phyloP scores from a whole-genome alignment of 37 sponge, comb jelly and placozoan species.

The Halisarca cf. caerulea region DNA sequence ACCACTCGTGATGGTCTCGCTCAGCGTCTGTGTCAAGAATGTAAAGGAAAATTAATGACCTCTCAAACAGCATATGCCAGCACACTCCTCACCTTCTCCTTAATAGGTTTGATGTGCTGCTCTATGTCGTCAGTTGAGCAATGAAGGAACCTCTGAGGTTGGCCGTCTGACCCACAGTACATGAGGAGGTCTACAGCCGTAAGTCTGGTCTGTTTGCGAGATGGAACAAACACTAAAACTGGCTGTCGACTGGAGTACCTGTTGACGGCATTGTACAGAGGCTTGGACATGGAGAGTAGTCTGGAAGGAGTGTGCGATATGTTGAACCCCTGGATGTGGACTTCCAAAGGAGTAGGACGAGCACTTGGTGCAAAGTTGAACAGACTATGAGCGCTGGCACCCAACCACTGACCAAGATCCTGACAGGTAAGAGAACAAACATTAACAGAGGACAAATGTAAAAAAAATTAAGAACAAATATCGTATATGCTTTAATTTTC shows the following conservation, averaged over 20 bases:
- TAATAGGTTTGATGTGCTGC: conserved; percentile 83
- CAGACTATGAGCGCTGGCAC: conserved; percentile 72
- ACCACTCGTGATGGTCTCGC: conserved; percentile 88
- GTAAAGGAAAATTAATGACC: background rate
- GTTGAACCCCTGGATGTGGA: conserved; percentile 95
- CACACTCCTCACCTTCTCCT: conserved; percentile 71
- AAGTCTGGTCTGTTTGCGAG: conserved; percentile 93
- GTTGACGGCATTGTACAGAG: conserved; percentile 91
- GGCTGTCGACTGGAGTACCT: conserved; percentile 86
- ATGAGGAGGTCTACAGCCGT: conserved; percentile 97
- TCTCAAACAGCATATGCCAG: background rate
- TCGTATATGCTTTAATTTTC: too few relatives aligned
- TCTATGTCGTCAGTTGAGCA: conserved; percentile 80
- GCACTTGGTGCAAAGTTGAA: conserved; percentile 97
- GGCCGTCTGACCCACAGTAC: conserved; percentile 85
- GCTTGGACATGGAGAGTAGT: conserved; percentile 96
- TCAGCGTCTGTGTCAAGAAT: conserved; percentile 76
- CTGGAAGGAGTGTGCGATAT: conserved; percentile 93
- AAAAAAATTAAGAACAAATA: background rate
- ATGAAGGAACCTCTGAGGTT: conserved; percentile 95
- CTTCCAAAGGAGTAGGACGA: conserved; percentile 96
- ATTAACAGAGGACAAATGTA: background rate
- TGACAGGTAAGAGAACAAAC: background rate
- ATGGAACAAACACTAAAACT: conserved; percentile 95
- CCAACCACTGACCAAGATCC: conserved; percentile 98